A percentile compares a stretch with the other conserved stretches of the same genome.
Evolutionary conservation across 1,140 invertebrate species (phyloP).

Genomic region (Lysiphlebus fabarum): DNA sequence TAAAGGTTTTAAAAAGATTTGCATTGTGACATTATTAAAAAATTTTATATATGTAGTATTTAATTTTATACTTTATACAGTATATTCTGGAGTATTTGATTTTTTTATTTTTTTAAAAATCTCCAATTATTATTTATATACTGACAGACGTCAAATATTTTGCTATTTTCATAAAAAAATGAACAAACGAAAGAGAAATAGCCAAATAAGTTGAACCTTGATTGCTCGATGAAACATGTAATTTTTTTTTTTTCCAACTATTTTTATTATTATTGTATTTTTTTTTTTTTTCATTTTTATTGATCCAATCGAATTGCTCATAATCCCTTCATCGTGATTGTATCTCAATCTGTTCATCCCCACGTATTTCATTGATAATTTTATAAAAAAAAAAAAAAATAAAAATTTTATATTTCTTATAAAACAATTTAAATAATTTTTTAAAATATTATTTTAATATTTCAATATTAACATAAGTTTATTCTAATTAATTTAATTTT

Average conservation of each 20-base stretch:
- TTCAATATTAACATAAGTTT: no score
- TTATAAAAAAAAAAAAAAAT: no score
- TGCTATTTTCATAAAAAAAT: conserved; percentile 24
- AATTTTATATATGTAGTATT: conserved; percentile 12
- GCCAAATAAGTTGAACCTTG: conserved; percentile 6
- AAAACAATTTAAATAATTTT: no score
- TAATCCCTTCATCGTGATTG: no score
- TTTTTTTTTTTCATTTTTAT: neutral
- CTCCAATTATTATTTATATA: conserved; percentile 26
- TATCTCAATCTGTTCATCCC: no score
- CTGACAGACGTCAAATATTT: conserved; percentile 17
- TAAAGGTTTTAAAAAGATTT: no score
- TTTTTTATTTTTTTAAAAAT: conserved; percentile 14
- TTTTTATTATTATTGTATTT: neutral
- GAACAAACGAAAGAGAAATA: conserved; percentile 22
- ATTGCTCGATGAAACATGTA: conserved; percentile 8
- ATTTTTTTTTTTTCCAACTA: neutral
- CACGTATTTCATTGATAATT: no score
- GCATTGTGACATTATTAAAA: conserved; percentile 14
- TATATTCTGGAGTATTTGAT: no score
- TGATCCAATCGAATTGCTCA: no score
- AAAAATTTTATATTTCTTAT: no score
- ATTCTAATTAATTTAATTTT: no score
- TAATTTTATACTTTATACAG: neutral
- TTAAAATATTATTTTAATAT: no score